Evolutionary conservation across 1,140 invertebrate species (phyloP), one percentile per base, ranked within the genome.

Genomic region (Drosophila sproati): DNA sequence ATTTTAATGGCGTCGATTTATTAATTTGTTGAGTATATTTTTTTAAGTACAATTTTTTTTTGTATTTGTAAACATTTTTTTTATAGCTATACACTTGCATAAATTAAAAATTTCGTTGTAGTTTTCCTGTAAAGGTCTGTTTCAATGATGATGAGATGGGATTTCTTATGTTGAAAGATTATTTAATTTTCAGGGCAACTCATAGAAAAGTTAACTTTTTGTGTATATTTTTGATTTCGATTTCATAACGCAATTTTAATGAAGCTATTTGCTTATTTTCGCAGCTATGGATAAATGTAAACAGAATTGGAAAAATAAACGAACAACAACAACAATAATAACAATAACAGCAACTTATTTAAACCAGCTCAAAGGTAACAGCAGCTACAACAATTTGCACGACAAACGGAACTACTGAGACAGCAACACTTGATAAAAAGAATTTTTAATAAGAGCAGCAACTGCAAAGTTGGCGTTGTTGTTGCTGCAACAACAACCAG

Each of bases 271-370:
- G 32, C 29, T 57, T 28, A 3, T 28, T 56, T 50, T 75, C 63
- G 28, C 72, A 70, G 72, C 37, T 63, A 57, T 70, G 64, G 66
- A 74, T 63, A 37, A 62, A 56, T 43, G 54, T 57, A 57, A 64
- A 51, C 41, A 59, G 4, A 35, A 51, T 28, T 57, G 64, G 31
- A 50, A 51, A 50, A 48, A 34, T 41, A 10, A 55, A 20, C 51
- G 43, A 47, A 54, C 8, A 56, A n/a, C 10, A 67, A n/a, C 43
- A 48, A 6, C 52, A 8, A 48, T 7, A 68, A 3, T 43, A 57
- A 20, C 6, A 41, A 34, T 59, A 62, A 28, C 32, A 34, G 20
- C 7, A 43, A 55, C 28, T 50, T 43, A 28, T 64, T 64, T n/a
- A 10, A 28, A 31, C 3, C 3, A 43, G 57, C 28, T 50, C 50